Conservation (phyloP, 1,140 invertebrate genomes). For the Cotesia glomerata region DNA sequence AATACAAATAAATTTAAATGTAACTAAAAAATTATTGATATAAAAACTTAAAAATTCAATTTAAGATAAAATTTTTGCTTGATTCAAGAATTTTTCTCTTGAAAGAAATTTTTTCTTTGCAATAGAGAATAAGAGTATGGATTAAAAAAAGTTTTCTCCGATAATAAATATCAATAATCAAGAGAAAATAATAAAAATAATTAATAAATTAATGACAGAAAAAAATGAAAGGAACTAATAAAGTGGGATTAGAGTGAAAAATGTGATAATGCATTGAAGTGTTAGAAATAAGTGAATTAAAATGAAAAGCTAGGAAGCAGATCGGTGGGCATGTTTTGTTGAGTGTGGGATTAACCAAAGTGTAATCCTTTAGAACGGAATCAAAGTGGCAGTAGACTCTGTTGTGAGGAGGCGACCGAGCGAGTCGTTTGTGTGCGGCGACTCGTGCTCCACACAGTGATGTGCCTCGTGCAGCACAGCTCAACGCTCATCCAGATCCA, state of each 20-base stretch:
- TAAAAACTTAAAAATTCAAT: too few species aligned
- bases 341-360: neutral
- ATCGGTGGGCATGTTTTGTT: neutral
- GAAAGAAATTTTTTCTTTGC: too few species aligned
- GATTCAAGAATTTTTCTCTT: too few species aligned
- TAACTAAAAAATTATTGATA: too few species aligned
- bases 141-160: too few species aligned
- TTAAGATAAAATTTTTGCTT: too few species aligned
- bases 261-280: neutral
- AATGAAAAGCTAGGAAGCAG: neutral
- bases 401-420: slow-evolving; percentile 16
- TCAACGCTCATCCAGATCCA: neutral
- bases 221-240: neutral
- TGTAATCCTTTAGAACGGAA: slow-evolving; percentile 8
- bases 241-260: too few species aligned
- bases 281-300: neutral
- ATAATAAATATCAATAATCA: too few species aligned
- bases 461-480: neutral
- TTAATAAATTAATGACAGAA: neutral
- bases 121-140: too few species aligned
- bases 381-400: neutral
- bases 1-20: too few species aligned
- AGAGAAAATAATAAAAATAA: neutral
- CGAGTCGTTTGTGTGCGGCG: slow-evolving; percentile 5
- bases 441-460: slow-evolving; percentile 5